Conservation (phyloP, 2,797 vertebrate species). For the Paramormyrops hopkinsi region DNA sequence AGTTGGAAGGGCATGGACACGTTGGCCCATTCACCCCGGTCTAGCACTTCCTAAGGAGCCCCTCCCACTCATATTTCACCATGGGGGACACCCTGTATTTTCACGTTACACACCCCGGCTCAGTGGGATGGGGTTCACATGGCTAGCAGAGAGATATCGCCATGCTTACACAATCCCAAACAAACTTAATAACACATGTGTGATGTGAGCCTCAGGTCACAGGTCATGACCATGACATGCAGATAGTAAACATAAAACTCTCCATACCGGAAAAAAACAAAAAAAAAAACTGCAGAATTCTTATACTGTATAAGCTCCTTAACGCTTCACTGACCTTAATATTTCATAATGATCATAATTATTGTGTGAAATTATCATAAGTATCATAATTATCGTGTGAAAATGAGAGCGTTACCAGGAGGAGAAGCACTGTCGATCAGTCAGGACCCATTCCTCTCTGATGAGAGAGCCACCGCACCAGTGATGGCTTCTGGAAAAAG, state of each 20-base stretch:
- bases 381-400: not conserved
- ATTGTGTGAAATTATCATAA: not conserved
- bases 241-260: not conserved
- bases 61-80: not conserved
- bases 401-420: conserved; percentile 63
- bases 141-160: not conserved
- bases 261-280: not conserved
- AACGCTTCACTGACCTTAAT: not conserved
- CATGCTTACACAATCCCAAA: not conserved
- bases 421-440: conserved; percentile 90
- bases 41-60: not conserved
- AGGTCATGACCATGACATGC: not conserved
- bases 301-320: not conserved
- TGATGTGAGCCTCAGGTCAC: not conserved
- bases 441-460: conserved; percentile 91
- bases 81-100: not conserved
- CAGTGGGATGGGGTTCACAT: not conserved
- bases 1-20: not conserved
- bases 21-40: not conserved
- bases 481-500: conserved; percentile 69
- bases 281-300: not conserved
- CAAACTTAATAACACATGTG: not conserved
- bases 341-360: not conserved
- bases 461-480: conserved; percentile 90
- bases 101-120: not conserved